These are phyloP conservation scores for Cyanoliseus patagonus DNA, from an alignment of 2,113 vertebrate genomes.

Conservation along the genomic window DNA sequence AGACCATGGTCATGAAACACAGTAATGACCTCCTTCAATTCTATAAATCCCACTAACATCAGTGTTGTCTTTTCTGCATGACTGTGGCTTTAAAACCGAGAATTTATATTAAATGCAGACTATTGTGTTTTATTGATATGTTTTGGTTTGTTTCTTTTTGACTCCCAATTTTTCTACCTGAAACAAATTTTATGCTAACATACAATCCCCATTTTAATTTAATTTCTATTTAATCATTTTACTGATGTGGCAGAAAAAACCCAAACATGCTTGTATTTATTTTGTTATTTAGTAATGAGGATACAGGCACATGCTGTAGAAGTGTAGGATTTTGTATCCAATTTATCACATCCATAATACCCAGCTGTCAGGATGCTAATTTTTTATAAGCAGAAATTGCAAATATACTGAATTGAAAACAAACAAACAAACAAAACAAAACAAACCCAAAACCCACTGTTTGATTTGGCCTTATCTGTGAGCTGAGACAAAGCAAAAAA, in stretches of 20 bases:
- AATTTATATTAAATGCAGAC: background rate
- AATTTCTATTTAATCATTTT: background rate
- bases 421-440: background rate
- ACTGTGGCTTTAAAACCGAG: background rate
- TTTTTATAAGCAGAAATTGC: background rate
- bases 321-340: background rate
- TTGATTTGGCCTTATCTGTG: background rate
- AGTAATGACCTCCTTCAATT: background rate
- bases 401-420: background rate
- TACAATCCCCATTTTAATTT: background rate
- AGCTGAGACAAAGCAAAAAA: background rate
- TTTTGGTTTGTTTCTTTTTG: background rate
- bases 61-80: background rate
- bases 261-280: background rate
- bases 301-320: background rate
- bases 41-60: background rate
- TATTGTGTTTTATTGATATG: background rate
- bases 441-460: background rate
- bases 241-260: background rate
- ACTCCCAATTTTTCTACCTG: background rate
- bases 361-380: background rate
- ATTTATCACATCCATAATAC: background rate
- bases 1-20: background rate
- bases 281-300: background rate
- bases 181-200: background rate